A percentile compares a stretch with the other conserved stretches of the same genome.
phyloP scores from a whole-genome alignment of 64 coral and sea anemone genomes.

The Actinia equina region DNA sequence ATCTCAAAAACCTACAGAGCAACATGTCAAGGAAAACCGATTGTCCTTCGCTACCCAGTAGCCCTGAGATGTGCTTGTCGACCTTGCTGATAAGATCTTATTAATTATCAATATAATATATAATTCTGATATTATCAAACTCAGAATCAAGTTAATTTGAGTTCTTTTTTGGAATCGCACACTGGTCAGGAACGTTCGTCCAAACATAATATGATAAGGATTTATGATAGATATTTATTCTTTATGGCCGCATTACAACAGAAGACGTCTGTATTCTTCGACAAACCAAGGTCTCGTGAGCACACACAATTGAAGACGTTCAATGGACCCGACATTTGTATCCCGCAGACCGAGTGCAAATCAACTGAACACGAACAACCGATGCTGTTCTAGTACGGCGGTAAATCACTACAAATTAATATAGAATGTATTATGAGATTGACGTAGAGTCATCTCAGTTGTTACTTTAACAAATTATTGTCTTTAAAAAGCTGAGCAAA shows the following conservation, averaged over 20 bases:
- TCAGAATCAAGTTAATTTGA: neutral
- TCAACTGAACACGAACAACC: neutral
- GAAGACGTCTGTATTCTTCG: neutral
- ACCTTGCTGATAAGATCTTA: slow-evolving; percentile 43
- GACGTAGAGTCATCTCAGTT: neutral
- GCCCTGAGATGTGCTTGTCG: slow-evolving; percentile 71
- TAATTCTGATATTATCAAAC: neutral
- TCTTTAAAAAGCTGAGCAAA: neutral
- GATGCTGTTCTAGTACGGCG: neutral
- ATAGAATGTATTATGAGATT: neutral
- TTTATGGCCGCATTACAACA: neutral
- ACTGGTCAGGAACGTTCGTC: neutral
- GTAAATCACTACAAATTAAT: neutral
- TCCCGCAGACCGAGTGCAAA: neutral
- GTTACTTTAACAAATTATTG: neutral
- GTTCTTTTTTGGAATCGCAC: neutral
- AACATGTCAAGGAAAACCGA: slow-evolving; percentile 23
- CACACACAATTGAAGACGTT: neutral
- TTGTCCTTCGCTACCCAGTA: slow-evolving; percentile 42
- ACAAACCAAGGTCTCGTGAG: neutral
- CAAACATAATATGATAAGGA: neutral
- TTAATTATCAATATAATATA: neutral
- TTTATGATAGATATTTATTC: neutral
- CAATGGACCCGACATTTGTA: neutral
- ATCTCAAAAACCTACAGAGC: neutral